Evolutionary conservation across 2,888 invertebrate genomes (phyloP).

Genomic region (Elgonia sp.): DNA sequence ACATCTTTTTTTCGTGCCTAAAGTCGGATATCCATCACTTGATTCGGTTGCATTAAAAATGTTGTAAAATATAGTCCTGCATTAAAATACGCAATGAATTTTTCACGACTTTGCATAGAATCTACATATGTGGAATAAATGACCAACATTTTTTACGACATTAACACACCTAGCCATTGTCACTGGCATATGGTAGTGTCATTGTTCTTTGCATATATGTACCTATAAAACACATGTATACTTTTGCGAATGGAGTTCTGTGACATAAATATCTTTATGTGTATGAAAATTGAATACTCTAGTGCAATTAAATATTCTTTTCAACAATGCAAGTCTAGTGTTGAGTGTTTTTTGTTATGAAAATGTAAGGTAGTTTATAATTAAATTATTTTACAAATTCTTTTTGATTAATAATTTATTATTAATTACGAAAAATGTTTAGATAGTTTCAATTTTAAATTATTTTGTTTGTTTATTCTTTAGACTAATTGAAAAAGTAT

Average conservation of each 20-base stretch:
- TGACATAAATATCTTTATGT: slow-evolving; percentile 56
- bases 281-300: slow-evolving; percentile 50
- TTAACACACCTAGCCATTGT: slow-evolving; percentile 69
- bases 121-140: slow-evolving; percentile 68
- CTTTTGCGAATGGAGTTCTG: slow-evolving; percentile 39
- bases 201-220: slow-evolving; percentile 65
- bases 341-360: background rate
- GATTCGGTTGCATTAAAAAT: slow-evolving; percentile 37
- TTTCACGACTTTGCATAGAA: slow-evolving; percentile 68
- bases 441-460: background rate
- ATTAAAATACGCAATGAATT: slow-evolving; percentile 71
- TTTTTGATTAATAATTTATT: background rate
- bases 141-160: slow-evolving; percentile 73
- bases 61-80: slow-evolving; percentile 51
- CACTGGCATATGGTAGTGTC: slow-evolving; percentile 68
- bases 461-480: background rate
- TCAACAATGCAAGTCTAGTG: slow-evolving; percentile 18
- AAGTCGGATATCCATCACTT: slow-evolving; percentile 16
- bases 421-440: background rate
- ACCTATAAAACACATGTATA: slow-evolving; percentile 68
- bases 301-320: slow-evolving; percentile 39
- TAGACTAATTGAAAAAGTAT: background rate
- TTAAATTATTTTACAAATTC: background rate
- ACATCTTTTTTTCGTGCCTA: slow-evolving; percentile 10
- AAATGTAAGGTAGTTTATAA: background rate